These are phyloP conservation scores for Drosophila tani DNA, from an alignment of 1,140 invertebrate species.

Conservation along the genomic window DNA sequence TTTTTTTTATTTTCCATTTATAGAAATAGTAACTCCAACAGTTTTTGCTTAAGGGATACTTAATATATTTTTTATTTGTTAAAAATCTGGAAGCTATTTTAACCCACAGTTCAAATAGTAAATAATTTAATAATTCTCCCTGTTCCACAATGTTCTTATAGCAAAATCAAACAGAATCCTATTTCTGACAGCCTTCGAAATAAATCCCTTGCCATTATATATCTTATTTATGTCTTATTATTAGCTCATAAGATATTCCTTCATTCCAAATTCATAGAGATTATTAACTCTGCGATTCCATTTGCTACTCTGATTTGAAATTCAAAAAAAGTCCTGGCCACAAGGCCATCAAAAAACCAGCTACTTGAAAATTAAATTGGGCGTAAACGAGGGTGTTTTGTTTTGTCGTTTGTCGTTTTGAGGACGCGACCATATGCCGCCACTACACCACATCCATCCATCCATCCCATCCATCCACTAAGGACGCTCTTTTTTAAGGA, in stretches of 20 bases:
- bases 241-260: constrained; percentile 4
- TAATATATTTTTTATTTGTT: no score
- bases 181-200: neutral
- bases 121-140: no score
- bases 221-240: neutral
- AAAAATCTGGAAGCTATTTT: no score
- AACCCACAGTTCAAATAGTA: no score
- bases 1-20: no score
- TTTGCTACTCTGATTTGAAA: constrained; percentile 35
- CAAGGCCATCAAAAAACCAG: constrained; percentile 53
- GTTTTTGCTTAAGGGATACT: no score
- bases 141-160: no score
- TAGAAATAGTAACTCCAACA: no score
- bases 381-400: constrained; percentile 80
- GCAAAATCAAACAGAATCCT: neutral
- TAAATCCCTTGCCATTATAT: neutral
- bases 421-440: constrained; percentile 68
- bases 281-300: constrained; percentile 43
- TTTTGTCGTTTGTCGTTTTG: constrained; percentile 32
- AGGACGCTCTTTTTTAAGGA: constrained; percentile 29
- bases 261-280: constrained; percentile 35
- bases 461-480: neutral
- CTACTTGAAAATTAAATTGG: constrained; percentile 78
- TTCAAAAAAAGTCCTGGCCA: constrained; percentile 36
- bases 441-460: constrained; percentile 1